Conservation (phyloP, 2,888 invertebrate genomes). For the Drosophila mimica region DNA sequence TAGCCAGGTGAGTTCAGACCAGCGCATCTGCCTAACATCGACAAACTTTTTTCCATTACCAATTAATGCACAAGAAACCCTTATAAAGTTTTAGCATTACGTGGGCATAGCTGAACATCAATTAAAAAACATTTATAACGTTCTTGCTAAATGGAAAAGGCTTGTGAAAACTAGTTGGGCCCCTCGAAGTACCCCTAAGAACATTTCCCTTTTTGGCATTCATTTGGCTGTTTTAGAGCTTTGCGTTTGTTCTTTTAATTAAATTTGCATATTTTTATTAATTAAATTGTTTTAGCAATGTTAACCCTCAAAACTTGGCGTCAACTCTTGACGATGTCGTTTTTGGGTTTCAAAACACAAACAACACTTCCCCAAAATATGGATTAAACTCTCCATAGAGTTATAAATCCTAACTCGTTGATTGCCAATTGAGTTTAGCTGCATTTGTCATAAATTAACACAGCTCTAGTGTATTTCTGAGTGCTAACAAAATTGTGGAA, state of each 20-base stretch:
- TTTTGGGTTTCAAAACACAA: slow-evolving; percentile 34
- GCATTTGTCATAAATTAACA: slow-evolving; percentile 60
- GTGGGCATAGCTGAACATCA: slow-evolving; percentile 43
- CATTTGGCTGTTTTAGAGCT: slow-evolving; percentile 6
- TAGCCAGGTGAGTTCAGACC: slow-evolving; percentile 10
- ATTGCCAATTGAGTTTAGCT: slow-evolving; percentile 15
- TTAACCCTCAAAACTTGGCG: slow-evolving; percentile 45
- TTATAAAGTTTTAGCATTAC: slow-evolving; percentile 12
- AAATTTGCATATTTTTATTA: slow-evolving; percentile 81
- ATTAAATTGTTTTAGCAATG: slow-evolving; percentile 74
- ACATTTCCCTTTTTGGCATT: slow-evolving; percentile 11
- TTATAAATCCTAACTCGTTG: slow-evolving; percentile 20
- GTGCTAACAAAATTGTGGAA: slow-evolving; percentile 24
- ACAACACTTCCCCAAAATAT: slow-evolving; percentile 7
- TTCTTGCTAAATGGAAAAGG: not conserved
- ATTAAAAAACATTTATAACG: slow-evolving; percentile 64
- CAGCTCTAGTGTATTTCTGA: slow-evolving; percentile 27
- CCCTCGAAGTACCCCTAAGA: slow-evolving; percentile 6
- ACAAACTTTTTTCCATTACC: slow-evolving; percentile 54
- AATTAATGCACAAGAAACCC: slow-evolving; percentile 59
- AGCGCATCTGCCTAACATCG: slow-evolving; percentile 36
- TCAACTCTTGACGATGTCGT: slow-evolving; percentile 15
- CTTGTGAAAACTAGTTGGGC: slow-evolving; percentile 30
- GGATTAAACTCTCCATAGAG: slow-evolving; percentile 45
- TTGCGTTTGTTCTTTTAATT: slow-evolving; percentile 62